These are phyloP conservation scores for Macrophya alboannulata DNA, from an alignment of 2,888 invertebrate species.

Conservation along the genomic window DNA sequence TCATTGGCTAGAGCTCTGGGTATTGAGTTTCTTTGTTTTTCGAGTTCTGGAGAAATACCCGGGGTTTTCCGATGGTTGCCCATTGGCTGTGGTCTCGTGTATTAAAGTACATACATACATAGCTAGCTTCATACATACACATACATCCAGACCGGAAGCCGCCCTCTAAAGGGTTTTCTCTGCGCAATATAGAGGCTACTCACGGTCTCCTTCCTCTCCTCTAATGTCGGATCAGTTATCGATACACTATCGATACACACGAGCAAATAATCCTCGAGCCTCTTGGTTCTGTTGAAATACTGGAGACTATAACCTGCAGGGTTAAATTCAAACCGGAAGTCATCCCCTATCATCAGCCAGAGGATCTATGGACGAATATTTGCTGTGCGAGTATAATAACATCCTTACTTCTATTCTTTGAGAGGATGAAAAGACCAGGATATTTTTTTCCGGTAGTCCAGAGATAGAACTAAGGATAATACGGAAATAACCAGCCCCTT, in stretches of 20 bases:
- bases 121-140: neutral
- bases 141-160: neutral
- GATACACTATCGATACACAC: neutral
- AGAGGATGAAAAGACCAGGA: neutral
- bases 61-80: conserved; percentile 9
- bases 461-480: neutral
- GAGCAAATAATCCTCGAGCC: neutral
- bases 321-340: conserved; percentile 20
- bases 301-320: neutral
- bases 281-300: neutral
- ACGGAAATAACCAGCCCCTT: conserved; percentile 23
- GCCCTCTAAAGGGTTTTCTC: conserved; percentile 22
- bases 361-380: neutral
- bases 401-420: neutral
- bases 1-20: conserved; percentile 22
- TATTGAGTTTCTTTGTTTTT: conserved; percentile 43
- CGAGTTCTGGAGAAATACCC: conserved; percentile 11
- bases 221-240: conserved; percentile 18
- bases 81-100: neutral
- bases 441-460: neutral
- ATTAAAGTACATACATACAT: neutral
- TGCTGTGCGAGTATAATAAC: neutral
- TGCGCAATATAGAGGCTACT: neutral
- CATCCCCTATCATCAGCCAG: neutral
- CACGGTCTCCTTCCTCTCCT: neutral